Percentiles rank a stretch among this genome's conserved stretches.
These are phyloP conservation scores for Dromas ardeola DNA, from an alignment of 2,113 vertebrate genomes.

Conservation along the genomic window DNA sequence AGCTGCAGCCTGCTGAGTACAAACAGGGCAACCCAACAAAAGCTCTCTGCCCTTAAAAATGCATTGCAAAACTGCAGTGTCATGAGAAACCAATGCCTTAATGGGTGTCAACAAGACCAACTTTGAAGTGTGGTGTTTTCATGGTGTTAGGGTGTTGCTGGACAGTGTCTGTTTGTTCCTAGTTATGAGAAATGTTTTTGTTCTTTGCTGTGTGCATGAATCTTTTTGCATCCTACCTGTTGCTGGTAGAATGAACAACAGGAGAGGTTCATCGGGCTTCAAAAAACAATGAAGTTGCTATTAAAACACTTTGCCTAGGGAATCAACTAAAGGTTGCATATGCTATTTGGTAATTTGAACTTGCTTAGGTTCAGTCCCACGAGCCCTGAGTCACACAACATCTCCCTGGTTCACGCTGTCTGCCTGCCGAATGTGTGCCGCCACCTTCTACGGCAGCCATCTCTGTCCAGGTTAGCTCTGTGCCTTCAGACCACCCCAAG, in stretches of 20 bases:
- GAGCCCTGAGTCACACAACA: neutral
- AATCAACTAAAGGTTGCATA: neutral
- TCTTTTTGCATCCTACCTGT: neutral
- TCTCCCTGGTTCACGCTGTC: neutral
- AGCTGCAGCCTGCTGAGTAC: neutral
- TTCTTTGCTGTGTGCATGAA: neutral
- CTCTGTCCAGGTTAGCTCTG: neutral
- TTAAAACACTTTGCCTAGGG: neutral
- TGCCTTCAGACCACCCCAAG: neutral
- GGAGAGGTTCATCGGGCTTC: neutral
- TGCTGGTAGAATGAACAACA: neutral
- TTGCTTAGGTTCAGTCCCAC: neutral
- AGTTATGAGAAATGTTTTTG: neutral
- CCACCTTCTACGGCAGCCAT: neutral
- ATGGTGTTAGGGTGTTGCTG: neutral
- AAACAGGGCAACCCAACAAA: neutral
- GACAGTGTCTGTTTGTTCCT: neutral
- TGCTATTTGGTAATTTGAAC: neutral
- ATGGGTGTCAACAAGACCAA: neutral
- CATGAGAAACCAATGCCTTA: neutral
- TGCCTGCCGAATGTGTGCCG: neutral
- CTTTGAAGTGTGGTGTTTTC: neutral
- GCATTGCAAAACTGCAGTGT: slow-evolving; percentile 21
- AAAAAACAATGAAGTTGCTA: neutral
- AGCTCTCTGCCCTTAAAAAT: neutral